Evolutionary conservation across 2,888 invertebrate species (phyloP).

Genomic region (Luperina testacea): DNA sequence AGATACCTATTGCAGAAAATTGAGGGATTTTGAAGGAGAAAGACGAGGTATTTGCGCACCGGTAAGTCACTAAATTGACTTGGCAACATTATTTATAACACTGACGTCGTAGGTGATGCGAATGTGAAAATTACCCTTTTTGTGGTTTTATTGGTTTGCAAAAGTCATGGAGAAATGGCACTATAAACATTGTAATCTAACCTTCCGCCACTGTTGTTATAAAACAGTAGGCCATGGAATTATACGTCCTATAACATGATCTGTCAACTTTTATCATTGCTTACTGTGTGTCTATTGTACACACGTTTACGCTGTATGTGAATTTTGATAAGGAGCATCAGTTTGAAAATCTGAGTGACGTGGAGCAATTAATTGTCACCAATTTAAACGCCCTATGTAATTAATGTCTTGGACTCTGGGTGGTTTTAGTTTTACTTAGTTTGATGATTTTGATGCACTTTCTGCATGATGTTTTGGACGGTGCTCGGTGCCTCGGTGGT

Average conservation of each 20-base stretch:
- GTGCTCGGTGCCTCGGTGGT: background rate
- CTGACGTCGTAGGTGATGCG: background rate
- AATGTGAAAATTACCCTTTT: background rate
- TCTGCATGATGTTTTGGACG: background rate
- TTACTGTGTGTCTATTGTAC: conserved; percentile 17
- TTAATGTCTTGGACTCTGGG: background rate
- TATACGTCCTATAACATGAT: conserved; percentile 31
- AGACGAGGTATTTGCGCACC: background rate
- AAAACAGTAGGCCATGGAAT: conserved; percentile 43
- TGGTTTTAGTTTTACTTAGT: background rate
- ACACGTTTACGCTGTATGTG: conserved; percentile 21
- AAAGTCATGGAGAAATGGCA: background rate
- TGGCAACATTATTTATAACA: too few relatives aligned
- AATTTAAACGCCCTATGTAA: too few relatives aligned
- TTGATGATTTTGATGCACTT: background rate
- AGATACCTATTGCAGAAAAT: background rate
- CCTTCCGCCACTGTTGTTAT: conserved; percentile 17
- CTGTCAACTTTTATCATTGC: conserved; percentile 35
- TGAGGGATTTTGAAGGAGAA: background rate
- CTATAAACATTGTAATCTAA: conserved; percentile 3
- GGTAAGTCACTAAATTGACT: too few relatives aligned
- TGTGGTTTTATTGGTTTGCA: background rate
- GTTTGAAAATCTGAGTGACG: conserved; percentile 34
- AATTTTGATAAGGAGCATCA: conserved; percentile 46
- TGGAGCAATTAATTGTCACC: conserved; percentile 6